Evolutionary conservation across 2,888 invertebrate genomes (phyloP).

Genomic region (Lomographa bimaculata): DNA sequence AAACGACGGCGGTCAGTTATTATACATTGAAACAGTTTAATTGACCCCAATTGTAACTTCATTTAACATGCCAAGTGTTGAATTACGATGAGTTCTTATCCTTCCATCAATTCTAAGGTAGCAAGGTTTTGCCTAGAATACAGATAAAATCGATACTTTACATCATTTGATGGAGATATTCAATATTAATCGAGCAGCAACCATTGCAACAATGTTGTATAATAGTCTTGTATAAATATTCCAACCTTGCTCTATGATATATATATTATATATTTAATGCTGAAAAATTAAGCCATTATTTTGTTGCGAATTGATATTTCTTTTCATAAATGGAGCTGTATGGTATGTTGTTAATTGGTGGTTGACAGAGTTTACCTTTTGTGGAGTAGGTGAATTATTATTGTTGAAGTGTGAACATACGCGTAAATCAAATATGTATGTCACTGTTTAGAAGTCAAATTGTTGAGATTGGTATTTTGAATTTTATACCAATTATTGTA

Average conservation of each 20-base stretch:
- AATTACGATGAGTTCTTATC: too few relatives aligned
- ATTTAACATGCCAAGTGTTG: too few relatives aligned
- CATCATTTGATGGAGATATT: slow-evolving; percentile 50
- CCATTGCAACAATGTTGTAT: slow-evolving; percentile 30
- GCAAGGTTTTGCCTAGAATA: slow-evolving; percentile 29
- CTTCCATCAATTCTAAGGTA: slow-evolving; percentile 30
- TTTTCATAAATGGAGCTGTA: slow-evolving; percentile 6
- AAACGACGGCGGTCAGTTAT: too few relatives aligned
- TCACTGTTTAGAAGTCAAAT: too few relatives aligned
- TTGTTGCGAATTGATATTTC: slow-evolving; percentile 8
- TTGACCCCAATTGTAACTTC: too few relatives aligned
- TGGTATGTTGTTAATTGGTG: slow-evolving; percentile 20
- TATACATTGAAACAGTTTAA: too few relatives aligned
- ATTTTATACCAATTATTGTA: too few relatives aligned
- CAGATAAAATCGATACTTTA: slow-evolving; percentile 35
- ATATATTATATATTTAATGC: too few relatives aligned
- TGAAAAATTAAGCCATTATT: slow-evolving; percentile 28
- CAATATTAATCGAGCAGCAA: slow-evolving; percentile 47
- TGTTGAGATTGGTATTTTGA: too few relatives aligned
- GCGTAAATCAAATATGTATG: too few relatives aligned
- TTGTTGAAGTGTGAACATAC: too few relatives aligned
- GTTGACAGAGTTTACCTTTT: slow-evolving; percentile 10
- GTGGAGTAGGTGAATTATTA: too few relatives aligned
- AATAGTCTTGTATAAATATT: slow-evolving; percentile 16
- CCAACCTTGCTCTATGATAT: slow-evolving; percentile 25